Conservation (phyloP, 2,113 vertebrate genomes). For the Rhombomys opimus region DNA sequence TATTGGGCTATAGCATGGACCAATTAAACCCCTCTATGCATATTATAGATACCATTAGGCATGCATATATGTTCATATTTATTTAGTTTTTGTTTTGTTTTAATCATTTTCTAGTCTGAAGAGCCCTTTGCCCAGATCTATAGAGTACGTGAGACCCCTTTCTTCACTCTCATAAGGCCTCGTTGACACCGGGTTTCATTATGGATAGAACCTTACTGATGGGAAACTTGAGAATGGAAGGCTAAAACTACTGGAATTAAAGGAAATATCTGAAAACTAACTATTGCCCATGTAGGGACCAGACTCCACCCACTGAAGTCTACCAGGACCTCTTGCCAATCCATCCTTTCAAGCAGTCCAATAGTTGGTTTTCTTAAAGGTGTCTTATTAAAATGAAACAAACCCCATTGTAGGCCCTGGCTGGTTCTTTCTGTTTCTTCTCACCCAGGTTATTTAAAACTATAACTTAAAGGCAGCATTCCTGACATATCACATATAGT, state of each 20-base stretch:
- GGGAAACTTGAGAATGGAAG: not conserved
- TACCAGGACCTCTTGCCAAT: not conserved
- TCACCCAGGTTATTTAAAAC: not conserved
- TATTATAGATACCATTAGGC: not conserved
- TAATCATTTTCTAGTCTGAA: not conserved
- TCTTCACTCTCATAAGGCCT: not conserved
- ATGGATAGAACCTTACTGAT: not conserved
- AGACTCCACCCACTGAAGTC: not conserved
- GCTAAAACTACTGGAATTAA: not conserved
- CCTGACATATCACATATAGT: not conserved
- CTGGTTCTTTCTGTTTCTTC: not conserved
- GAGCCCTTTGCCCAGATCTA: not conserved
- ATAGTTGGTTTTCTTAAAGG: not conserved
- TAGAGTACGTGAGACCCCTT: not conserved
- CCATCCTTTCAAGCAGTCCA: not conserved
- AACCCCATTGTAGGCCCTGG: not conserved
- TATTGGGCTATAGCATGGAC: not conserved
- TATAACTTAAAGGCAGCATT: not conserved
- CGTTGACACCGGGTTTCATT: not conserved
- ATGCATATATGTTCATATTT: not conserved
- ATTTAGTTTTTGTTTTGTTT: not conserved
- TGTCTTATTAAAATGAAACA: not conserved
- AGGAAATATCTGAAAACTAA: constrained; percentile 7
- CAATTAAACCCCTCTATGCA: not conserved
- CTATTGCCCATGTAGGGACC: not conserved